Conservation (phyloP, 2,888 invertebrate species). For the Tricholauxania praeusta region DNA sequence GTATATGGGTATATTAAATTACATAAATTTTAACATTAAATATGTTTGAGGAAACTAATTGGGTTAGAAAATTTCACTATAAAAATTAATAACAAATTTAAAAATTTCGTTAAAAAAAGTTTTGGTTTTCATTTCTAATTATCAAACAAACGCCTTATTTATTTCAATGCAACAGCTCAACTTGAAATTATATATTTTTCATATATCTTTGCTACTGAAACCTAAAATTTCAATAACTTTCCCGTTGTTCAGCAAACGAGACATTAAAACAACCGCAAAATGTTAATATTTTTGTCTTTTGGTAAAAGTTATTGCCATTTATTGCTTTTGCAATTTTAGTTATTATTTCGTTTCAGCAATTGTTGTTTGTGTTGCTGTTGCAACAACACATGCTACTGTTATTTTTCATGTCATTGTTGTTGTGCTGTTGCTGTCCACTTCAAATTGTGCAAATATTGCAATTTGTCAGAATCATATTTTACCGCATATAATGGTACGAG, state of each 20-base stretch:
- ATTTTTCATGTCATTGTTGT: constrained; percentile 5
- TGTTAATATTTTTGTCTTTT: constrained; percentile 8
- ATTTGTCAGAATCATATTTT: constrained; percentile 36
- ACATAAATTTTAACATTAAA: neutral
- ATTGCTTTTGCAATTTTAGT: neutral
- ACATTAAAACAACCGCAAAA: neutral
- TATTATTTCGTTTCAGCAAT: neutral
- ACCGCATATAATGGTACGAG: neutral
- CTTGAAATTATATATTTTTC: too few relatives aligned
- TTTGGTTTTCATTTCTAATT: too few relatives aligned
- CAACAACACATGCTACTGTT: neutral
- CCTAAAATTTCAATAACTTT: neutral
- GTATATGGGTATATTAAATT: neutral
- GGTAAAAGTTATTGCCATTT: constrained; percentile 12
- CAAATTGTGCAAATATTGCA: constrained; percentile 36
- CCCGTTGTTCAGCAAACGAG: neutral
- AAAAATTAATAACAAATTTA: too few relatives aligned
- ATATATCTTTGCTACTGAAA: neutral
- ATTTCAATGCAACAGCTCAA: too few relatives aligned
- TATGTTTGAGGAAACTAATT: too few relatives aligned
- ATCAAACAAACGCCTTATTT: too few relatives aligned
- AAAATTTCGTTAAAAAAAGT: too few relatives aligned
- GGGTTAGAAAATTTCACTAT: neutral
- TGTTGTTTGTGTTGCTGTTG: constrained; percentile 20
- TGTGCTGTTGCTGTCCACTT: constrained; percentile 29